These are phyloP conservation scores for Stomorhina lunata DNA, from an alignment of 2,888 invertebrate species.

Conservation along the genomic window DNA sequence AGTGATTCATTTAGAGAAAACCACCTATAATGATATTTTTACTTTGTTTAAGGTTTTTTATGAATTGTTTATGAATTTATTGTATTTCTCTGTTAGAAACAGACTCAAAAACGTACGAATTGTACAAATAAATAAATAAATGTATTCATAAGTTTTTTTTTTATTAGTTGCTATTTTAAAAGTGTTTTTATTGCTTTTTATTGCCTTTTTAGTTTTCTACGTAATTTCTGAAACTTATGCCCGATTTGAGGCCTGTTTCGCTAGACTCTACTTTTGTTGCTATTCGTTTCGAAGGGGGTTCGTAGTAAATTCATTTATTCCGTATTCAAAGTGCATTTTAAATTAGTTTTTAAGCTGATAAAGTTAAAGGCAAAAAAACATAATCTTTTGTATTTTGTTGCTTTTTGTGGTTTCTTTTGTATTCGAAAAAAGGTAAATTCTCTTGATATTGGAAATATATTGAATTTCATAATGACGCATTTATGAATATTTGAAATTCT, in stretches of 20 bases:
- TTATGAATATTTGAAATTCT: not conserved
- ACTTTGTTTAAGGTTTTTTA: not conserved
- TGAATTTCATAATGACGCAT: constrained; percentile 47
- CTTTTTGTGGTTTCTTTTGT: constrained; percentile 15
- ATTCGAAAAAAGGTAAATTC: not conserved
- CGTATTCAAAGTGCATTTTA: constrained; percentile 28
- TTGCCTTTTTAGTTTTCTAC: not conserved
- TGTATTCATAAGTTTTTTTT: not conserved
- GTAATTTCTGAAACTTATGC: not conserved
- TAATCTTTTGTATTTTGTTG: not conserved
- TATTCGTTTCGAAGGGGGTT: not conserved
- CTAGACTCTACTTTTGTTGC: not conserved
- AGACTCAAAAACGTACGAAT: not conserved
- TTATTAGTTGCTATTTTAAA: not conserved
- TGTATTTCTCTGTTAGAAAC: not conserved
- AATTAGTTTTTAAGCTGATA: constrained; percentile 25
- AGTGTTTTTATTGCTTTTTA: not conserved
- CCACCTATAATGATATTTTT: constrained; percentile 37
- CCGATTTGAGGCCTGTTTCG: not conserved
- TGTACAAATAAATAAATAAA: not conserved
- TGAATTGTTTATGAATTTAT: not conserved
- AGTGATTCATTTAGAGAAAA: constrained; percentile 30
- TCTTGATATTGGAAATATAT: constrained; percentile 35
- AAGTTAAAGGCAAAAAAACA: constrained; percentile 2
- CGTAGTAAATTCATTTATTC: not conserved